Conservation (phyloP, 2,113 vertebrate species). For the Poecile atricapillus region DNA sequence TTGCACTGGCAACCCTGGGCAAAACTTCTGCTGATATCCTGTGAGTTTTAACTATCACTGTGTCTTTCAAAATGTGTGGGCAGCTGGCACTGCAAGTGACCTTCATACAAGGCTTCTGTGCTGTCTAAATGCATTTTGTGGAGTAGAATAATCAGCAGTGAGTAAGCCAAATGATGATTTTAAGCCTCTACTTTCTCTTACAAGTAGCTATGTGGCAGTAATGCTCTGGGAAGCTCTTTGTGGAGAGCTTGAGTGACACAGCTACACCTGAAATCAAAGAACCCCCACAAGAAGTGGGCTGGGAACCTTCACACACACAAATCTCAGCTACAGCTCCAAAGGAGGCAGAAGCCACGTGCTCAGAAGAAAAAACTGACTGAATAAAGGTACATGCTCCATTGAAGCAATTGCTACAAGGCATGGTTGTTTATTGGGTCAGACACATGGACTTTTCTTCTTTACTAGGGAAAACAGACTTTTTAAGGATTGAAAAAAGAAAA, state of each 20-base stretch:
- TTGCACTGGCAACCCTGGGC: not conserved
- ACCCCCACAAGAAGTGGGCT: constrained; percentile 64
- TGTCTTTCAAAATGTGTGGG: not conserved
- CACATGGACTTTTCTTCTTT: not conserved
- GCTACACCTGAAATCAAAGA: constrained; percentile 69
- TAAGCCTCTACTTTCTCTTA: not conserved
- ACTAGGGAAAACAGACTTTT: not conserved
- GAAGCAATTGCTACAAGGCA: not conserved
- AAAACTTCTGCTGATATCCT: not conserved
- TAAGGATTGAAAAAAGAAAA: not conserved
- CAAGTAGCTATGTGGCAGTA: constrained; percentile 70
- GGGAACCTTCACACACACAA: constrained; percentile 74
- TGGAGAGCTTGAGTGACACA: constrained; percentile 47
- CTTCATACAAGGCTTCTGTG: not conserved
- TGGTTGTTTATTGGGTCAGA: not conserved
- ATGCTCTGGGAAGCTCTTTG: constrained; percentile 74
- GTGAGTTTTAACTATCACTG: not conserved
- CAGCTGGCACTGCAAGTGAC: not conserved
- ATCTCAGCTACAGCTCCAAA: constrained; percentile 79
- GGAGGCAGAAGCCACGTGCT: constrained; percentile 2
- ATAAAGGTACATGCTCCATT: not conserved
- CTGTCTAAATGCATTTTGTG: not conserved
- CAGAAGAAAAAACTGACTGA: not conserved
- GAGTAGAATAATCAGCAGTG: not conserved
- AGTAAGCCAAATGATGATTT: not conserved